phyloP scores from a whole-genome alignment of 2,113 vertebrate genomes.

The Hemichromis elongatus region DNA sequence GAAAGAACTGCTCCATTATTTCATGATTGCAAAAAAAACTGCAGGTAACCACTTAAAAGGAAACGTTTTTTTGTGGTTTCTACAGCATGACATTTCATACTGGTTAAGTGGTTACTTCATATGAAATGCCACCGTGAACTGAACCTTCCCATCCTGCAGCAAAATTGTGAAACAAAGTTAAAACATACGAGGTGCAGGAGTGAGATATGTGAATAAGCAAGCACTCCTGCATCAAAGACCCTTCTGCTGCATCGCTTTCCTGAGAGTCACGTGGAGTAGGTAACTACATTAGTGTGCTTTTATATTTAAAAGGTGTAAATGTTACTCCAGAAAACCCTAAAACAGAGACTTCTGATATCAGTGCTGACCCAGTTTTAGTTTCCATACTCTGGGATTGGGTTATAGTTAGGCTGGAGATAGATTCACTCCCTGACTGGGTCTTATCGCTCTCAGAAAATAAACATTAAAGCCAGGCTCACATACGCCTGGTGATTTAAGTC shows the following conservation, averaged over 20 bases:
- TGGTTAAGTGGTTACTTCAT: background rate
- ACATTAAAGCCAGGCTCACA: background rate
- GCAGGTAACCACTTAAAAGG: background rate
- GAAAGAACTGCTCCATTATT: background rate
- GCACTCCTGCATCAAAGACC: background rate
- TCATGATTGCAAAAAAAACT: background rate
- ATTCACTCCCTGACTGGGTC: background rate
- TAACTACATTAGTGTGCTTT: background rate
- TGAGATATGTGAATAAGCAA: background rate
- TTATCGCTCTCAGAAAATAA: background rate
- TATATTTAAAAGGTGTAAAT: background rate
- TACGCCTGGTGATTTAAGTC: background rate
- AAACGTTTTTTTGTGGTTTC: background rate
- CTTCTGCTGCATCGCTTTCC: background rate
- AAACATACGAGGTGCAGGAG: background rate
- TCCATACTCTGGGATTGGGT: background rate
- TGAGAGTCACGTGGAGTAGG: background rate
- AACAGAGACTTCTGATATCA: background rate
- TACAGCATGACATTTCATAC: background rate
- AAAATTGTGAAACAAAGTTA: background rate
- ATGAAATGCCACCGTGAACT: background rate
- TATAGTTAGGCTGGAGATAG: background rate
- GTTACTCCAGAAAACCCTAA: background rate
- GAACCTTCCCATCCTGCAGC: background rate
- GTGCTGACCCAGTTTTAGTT: background rate